Evolutionary conservation across 2,888 invertebrate genomes (phyloP).

Genomic region (Megaustenia siamemsis): DNA sequence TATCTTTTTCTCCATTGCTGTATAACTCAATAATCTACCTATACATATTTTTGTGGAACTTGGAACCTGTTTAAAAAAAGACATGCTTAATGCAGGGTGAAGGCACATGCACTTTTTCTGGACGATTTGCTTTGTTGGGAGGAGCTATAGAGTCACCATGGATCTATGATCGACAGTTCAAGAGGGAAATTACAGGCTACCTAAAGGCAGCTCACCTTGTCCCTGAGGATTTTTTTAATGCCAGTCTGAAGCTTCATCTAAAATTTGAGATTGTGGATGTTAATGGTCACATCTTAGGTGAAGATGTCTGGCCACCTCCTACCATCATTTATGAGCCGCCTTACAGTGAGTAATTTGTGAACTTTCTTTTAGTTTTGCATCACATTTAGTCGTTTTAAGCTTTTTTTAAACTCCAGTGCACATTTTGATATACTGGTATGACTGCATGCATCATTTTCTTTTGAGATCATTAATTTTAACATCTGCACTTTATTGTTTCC

Average conservation of each 20-base stretch:
- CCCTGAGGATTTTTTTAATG: conserved; percentile 58
- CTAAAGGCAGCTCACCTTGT: conserved; percentile 48
- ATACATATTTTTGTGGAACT: too few relatives aligned
- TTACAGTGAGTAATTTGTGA: conserved; percentile 44
- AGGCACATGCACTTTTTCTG: conserved; percentile 41
- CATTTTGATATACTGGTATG: too few relatives aligned
- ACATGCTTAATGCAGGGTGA: conserved; percentile 10
- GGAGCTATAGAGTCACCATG: conserved; percentile 59
- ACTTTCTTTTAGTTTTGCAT: too few relatives aligned
- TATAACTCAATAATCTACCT: too few relatives aligned
- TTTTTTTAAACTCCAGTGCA: too few relatives aligned
- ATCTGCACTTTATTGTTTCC: too few relatives aligned
- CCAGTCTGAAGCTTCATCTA: conserved; percentile 47
- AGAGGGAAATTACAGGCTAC: conserved; percentile 57
- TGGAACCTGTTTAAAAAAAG: too few relatives aligned
- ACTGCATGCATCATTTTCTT: too few relatives aligned
- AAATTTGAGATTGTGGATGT: conserved; percentile 55
- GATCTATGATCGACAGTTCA: conserved; percentile 60
- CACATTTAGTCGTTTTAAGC: too few relatives aligned
- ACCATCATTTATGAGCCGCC: conserved; percentile 57
- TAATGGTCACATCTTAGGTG: conserved; percentile 48
- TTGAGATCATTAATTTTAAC: too few relatives aligned
- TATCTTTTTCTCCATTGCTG: too few relatives aligned
- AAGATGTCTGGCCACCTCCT: conserved; percentile 45
- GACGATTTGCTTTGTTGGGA: conserved; percentile 54